Evolutionary conservation across 2,888 invertebrate species (phyloP), one percentile per base, ranked within the genome.

Genomic region (Eurytoma adleriae): DNA sequence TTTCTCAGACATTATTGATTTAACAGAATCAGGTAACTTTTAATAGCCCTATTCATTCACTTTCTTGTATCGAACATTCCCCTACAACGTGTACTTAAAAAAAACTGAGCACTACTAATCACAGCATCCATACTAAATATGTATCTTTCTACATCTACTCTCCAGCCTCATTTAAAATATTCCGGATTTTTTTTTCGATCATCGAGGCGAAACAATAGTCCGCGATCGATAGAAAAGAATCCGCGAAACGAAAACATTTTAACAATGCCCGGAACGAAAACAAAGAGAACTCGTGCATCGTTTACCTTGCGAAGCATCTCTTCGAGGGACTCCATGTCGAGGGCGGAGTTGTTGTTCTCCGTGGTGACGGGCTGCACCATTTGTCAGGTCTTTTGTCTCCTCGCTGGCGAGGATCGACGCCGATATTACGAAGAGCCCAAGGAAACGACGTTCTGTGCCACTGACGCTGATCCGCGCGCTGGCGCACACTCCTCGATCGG

Each of bases 291-390:
- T 18, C 18, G 4, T 30, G 40, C 57, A 27, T 30, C 13, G 13
- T 40, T 79, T 92, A 95, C 95, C 95, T 95, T 95, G 89, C 94
- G 93, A 89, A 95, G 93, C 94, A 95, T 95, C 91, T 95, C 95
- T 91, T 95, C 95, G 86, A 95, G 92, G 86, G 95, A 95, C 89
- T 95, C 95, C 93, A 95, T 95, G 91, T 95, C 94, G 91, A 93
- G 92, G 91, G 92, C 92, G 86, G 92, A 92, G 87, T 92, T 92
- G 90, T 93, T 93, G 90, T 93, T 93, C 86, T 93, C 92, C 81
- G 89, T 90, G 85, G 88, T 87, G 83, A 89, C 88, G 83, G 89
- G 89, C 82, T 90, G 91, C 86, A 91, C 91, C 88, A 89, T 89
- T 88, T 87, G 88, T 87, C 85, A 86, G 84, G 83, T 83, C 83